Conservation (phyloP, 2,797 vertebrate species). For the Rachycentron canadum region DNA sequence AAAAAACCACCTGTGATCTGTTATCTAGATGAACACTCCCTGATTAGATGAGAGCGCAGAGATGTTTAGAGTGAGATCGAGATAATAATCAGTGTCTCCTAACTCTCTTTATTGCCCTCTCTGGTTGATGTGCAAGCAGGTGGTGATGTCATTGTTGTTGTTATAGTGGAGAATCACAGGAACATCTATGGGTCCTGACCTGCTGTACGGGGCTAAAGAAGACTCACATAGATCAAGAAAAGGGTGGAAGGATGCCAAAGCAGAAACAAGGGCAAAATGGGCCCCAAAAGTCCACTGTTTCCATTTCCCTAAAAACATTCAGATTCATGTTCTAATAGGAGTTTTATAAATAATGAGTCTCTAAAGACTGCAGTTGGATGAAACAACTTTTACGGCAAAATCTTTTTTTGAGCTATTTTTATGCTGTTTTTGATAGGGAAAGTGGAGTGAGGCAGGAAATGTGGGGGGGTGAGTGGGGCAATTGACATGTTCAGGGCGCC, state of each 20-base stretch:
- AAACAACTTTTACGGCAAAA: neutral
- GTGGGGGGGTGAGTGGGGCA: no score
- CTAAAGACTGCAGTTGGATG: neutral
- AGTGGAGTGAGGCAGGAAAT: no score
- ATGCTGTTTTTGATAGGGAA: no score
- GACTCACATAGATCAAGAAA: constrained; percentile 2
- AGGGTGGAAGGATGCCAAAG: neutral
- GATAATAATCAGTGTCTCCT: constrained; percentile 57
- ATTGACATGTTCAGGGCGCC: no score
- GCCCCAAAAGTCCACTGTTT: neutral
- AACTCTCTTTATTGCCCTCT: constrained; percentile 28
- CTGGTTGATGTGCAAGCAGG: constrained; percentile 36
- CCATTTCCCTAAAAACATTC: no score
- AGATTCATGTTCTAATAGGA: neutral
- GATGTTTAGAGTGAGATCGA: constrained; percentile 33
- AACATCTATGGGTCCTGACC: constrained; percentile 46
- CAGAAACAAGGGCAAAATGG: constrained; percentile 7
- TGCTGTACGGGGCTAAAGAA: constrained; percentile 4
- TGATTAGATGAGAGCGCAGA: constrained; percentile 41
- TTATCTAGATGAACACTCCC: constrained; percentile 58
- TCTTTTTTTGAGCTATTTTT: neutral
- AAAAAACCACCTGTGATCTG: constrained; percentile 53
- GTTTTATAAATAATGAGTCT: no score
- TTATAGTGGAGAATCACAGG: constrained; percentile 36
- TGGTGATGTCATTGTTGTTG: constrained; percentile 67